Percentiles rank a stretch among this genome's conserved stretches.
phyloP scores from a whole-genome alignment of 2,888 invertebrate species.

The Eustalomyia histrio region DNA sequence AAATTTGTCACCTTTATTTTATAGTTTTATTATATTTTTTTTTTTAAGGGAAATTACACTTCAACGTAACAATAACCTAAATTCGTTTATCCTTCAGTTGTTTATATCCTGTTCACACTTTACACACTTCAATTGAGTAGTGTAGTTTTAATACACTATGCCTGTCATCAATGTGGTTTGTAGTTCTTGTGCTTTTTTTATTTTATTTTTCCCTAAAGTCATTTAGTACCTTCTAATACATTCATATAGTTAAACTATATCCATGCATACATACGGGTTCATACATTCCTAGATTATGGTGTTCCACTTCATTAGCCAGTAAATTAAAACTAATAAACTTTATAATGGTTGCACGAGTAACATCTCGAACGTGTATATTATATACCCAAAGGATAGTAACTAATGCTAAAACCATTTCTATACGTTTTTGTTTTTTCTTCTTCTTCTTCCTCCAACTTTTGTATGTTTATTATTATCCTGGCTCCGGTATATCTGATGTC shows the following conservation, averaged over 20 bases:
- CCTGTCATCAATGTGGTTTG: background rate
- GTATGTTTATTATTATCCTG: too few species aligned
- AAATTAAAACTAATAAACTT: constrained; percentile 36
- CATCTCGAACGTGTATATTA: background rate
- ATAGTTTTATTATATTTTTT: too few species aligned
- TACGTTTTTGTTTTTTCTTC: background rate
- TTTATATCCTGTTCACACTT: background rate
- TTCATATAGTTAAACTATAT: background rate
- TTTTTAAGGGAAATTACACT: too few species aligned
- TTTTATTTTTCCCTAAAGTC: background rate
- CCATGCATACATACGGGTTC: background rate
- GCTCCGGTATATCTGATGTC: background rate
- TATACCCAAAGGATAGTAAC: constrained; percentile 6
- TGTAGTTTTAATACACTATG: constrained; percentile 12
- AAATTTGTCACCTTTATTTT: too few species aligned
- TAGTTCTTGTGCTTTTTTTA: background rate
- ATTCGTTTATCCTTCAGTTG: background rate
- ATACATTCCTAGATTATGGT: background rate
- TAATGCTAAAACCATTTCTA: constrained; percentile 7
- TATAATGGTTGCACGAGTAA: constrained; percentile 10
- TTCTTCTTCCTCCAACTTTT: background rate
- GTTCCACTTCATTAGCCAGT: constrained; percentile 32
- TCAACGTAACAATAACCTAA: background rate
- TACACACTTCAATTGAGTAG: background rate
- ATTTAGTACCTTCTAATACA: background rate